Percentiles rank a stretch among this genome's conserved stretches.
Evolutionary conservation across 2,888 invertebrate genomes (phyloP).

Genomic region (Xestoiulus laeticollis): DNA sequence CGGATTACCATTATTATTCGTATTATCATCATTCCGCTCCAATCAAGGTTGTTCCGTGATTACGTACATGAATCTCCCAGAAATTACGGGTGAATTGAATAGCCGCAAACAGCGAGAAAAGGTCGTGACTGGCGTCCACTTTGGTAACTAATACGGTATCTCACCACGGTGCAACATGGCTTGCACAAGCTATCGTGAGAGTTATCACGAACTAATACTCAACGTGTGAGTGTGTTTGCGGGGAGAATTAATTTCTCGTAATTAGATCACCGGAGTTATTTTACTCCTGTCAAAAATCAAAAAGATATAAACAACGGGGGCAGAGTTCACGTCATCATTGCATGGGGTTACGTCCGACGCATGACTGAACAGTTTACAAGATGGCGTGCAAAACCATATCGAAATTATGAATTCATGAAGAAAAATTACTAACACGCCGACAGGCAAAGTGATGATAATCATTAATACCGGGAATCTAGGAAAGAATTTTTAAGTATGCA

Average conservation of each 20-base stretch:
- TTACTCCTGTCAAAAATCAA: not conserved
- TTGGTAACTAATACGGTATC: slow-evolving; percentile 5
- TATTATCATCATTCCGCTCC: slow-evolving; percentile 23
- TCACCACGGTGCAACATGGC: not conserved
- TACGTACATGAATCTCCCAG: slow-evolving; percentile 20
- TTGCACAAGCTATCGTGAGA: not conserved
- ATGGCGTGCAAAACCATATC: not conserved
- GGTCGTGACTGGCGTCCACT: slow-evolving; percentile 16
- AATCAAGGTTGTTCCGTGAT: not conserved
- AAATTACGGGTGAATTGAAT: slow-evolving; percentile 23
- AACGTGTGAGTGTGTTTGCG: not conserved
- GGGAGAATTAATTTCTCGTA: slow-evolving; percentile 12
- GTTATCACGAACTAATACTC: not conserved
- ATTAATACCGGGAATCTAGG: not conserved
- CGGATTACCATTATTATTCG: slow-evolving; percentile 43
- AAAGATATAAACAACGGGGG: not conserved
- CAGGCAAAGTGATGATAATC: not conserved
- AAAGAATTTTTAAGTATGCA: too few species aligned
- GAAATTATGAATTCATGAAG: not conserved
- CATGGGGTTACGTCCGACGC: slow-evolving; percentile 2
- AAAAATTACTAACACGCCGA: not conserved
- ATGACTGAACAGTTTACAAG: not conserved
- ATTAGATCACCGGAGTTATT: not conserved
- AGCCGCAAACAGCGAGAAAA: slow-evolving; percentile 16
- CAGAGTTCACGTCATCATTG: slow-evolving; percentile 19